Evolutionary conservation across 64 coral and sea anemone species (phyloP), one percentile per base, ranked within the genome.

Genomic region (Actinia equina): DNA sequence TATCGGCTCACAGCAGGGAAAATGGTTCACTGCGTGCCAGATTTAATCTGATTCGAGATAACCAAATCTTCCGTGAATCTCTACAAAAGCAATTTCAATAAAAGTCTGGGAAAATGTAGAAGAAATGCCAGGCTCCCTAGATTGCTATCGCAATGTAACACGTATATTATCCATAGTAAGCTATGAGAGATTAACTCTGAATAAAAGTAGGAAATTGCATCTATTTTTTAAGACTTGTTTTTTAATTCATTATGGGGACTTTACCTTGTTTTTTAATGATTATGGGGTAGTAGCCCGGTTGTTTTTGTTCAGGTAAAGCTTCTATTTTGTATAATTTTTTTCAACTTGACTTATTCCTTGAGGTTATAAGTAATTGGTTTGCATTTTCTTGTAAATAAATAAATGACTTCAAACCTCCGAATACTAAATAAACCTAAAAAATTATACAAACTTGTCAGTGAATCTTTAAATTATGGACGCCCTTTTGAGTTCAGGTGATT

Each of bases 71-170:
- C 43, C 19, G n/a, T 81, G 43, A 81, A 81, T 81, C 78, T 81
- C 78, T 81, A 46, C 78, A 81, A 81, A 44, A 65, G 30, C 18
- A 85, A 60, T 85, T 85, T 58, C 53, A 85, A 85, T 85, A 85
- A 60, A 85, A 85, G 83, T 85, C 52, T 85, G 83, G 83, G 83
- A 85, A 85, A 57, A 85, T 26, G 43, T 58, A 25, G 19, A 43
- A 23, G 16, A 58, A 60, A 43, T 85, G 83, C 83, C 52, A 63
- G 83, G 53, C 83, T 85, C 53, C 11, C 59, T 1, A 85, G 83
- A 85, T 85, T n/a, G 55, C 83, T 85, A 85, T 85, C 83, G 78
- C 27, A 49, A 10, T 81, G 78, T 81, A 81, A 81, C 78, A 81
- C 78, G 78, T 52, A 49, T 43, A 49, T 52, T 81, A 44, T 81